Evolutionary conservation across 1,140 invertebrate genomes (phyloP), one percentile per base, ranked within the genome.

Genomic region (Bradynema listronoti): DNA sequence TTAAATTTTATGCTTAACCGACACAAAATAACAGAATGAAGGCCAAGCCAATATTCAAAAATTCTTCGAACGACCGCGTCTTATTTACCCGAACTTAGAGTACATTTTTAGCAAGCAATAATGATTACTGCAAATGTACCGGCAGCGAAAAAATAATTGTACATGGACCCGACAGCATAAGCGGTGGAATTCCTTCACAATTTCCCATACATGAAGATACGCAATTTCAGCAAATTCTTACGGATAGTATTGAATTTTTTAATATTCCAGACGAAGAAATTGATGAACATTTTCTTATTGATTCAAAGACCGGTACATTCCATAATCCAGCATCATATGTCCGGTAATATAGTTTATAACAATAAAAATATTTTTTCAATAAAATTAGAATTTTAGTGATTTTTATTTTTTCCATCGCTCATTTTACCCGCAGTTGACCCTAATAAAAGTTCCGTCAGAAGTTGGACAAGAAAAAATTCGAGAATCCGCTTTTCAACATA

Each of bases 201-300:
- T 95, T 98, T 81, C 91, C 91, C 0, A 88, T 98, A 24, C 90
- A 95, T 81, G 95, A 99, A 83, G 93, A 98, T 71, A 98, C 94
- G 0, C 90, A 97, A 72, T 98, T 99, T 79, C 87, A 85, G 73
- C 89, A 94, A 77, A 89, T 99, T 75, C 82, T 97, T 7, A 85
- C 89, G 64, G 95, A 99, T 79, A 90, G 90, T 41, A 81, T 97
- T 7, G 93, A 97, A 71, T 98, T 94, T 81, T 98, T 98, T 80
- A 88, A 90, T 32, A 93, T 98, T 63, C 88, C 93, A 11, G 90
- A 95, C 76, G 82, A 85, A 47, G 85, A 88, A 69, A 87, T 91
- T 41, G 85, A 86, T 66, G 87, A 91, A 79, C 93, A 92, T 78
- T 95, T 94, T 75, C 81, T 99, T 0, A 87, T 96, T 4, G 94